A percentile compares a stretch with the other conserved stretches of the same genome.
phyloP scores from a whole-genome alignment of 2,797 vertebrate species.

The Neomorphus geoffroyi region DNA sequence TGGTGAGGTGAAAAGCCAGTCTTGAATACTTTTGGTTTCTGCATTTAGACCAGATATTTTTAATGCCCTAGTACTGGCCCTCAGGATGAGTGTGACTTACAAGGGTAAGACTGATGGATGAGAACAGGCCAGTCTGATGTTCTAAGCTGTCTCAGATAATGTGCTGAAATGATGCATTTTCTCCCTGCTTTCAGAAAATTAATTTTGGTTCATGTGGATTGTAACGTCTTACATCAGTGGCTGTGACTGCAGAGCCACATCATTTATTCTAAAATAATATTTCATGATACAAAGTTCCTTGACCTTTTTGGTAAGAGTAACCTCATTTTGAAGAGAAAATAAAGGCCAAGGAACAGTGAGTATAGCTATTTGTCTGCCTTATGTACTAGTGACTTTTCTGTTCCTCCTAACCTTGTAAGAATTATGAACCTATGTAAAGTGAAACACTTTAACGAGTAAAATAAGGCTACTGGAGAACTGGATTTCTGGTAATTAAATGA shows the following conservation, averaged over 20 bases:
- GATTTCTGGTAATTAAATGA: not conserved
- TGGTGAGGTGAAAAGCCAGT: not conserved
- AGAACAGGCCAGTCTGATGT: not conserved
- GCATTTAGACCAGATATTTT: not conserved
- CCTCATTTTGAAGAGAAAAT: slow-evolving; percentile 58
- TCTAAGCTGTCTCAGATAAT: not conserved
- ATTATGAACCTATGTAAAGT: not conserved
- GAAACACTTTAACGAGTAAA: not conserved
- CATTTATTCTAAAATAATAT: slow-evolving; percentile 47
- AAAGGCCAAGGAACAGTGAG: slow-evolving; percentile 44
- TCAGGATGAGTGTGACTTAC: not conserved
- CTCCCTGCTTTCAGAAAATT: slow-evolving; percentile 44
- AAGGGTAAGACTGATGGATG: not conserved
- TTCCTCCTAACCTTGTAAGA: slow-evolving; percentile 21
- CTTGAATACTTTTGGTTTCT: not conserved
- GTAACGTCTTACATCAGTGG: slow-evolving; percentile 19
- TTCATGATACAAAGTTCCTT: slow-evolving; percentile 31
- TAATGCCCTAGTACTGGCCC: not conserved
- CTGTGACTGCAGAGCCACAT: slow-evolving; percentile 49
- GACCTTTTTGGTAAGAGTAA: slow-evolving; percentile 56
- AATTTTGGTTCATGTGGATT: slow-evolving; percentile 35
- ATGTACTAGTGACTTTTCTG: slow-evolving; percentile 8
- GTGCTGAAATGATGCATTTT: slow-evolving; percentile 46
- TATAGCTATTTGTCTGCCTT: slow-evolving; percentile 40
- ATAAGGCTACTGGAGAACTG: not conserved